A percentile compares a stretch with the other conserved stretches of the same genome.
These are phyloP conservation scores for Prunella fulvescens DNA, from an alignment of 2,113 vertebrate species.

Conservation along the genomic window DNA sequence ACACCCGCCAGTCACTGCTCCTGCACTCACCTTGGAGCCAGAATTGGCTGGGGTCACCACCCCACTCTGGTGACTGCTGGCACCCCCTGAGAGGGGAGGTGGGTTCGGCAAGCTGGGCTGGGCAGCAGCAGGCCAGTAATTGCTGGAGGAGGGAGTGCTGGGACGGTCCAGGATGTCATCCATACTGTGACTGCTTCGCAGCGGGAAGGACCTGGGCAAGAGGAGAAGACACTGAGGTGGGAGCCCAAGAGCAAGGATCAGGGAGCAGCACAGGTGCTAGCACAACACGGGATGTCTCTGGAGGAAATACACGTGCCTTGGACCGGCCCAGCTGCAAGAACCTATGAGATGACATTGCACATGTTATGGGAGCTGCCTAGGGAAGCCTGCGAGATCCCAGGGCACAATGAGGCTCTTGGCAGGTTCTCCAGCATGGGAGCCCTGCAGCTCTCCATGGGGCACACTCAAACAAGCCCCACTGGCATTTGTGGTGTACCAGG, in stretches of 20 bases:
- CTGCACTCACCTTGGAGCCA: slow-evolving; percentile 59
- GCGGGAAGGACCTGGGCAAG: slow-evolving; percentile 68
- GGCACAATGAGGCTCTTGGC: background rate
- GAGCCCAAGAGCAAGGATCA: background rate
- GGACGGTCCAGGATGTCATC: slow-evolving; percentile 82
- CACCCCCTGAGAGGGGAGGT: background rate
- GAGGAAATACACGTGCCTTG: background rate
- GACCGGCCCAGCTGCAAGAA: fast-evolving
- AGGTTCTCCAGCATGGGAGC: background rate
- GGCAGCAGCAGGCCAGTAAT: slow-evolving; percentile 54
- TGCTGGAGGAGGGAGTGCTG: background rate
- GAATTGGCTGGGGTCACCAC: background rate
- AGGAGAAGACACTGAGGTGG: background rate
- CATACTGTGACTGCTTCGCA: slow-evolving; percentile 83
- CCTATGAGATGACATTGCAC: background rate
- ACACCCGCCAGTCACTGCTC: background rate
- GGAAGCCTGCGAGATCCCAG: background rate
- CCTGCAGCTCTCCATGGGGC: background rate
- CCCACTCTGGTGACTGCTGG: slow-evolving; percentile 65
- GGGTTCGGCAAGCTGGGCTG: slow-evolving; percentile 45
- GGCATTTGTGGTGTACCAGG: no score
- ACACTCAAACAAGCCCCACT: background rate
- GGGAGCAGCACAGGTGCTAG: background rate
- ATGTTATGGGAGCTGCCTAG: background rate
- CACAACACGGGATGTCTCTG: background rate